Base-by-base conservation (phyloP, 2,888 invertebrate genomes). In the Busseola fusca region DNA sequence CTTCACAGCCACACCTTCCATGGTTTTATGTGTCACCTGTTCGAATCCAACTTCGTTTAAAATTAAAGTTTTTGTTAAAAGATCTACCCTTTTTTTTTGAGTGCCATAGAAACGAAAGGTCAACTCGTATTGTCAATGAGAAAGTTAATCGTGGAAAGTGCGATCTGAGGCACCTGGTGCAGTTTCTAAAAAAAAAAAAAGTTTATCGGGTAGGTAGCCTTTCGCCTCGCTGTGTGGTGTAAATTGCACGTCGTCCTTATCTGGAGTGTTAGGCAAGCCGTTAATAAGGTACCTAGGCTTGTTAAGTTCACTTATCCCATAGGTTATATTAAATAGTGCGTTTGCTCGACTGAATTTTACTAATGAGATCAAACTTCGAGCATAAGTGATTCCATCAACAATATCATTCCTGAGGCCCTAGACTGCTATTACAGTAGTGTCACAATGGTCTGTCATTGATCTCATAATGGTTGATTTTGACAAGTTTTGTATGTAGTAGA, bases 141-240 rank as follows among this genome's bases (percentile, higher is more conserved):
- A 95, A 95, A 95, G 95, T 95, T 94, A 93, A 94, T 94, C 93
- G 93, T 93, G 94, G 94, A 95, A 95, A 95, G 95, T 94, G 92
- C 88, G 91, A 92, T 92, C 91, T 90, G 90, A 85, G 88, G 91
- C 91, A 90, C 90, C 91, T 85, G 89, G 88, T 90, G 89, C 89
- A 87, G 88, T 92, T 93, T 92, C 91, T 91, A 93, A 92, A 91
- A 90, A n/a, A n/a, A n/a, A 87, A 86, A 86, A 87, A 85, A 86
- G 56, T 79, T 58, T 77, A 67, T 83, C 81, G 74, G 80, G 81
- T n/a, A n/a, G n/a, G n/a, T 78, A 83, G 84, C 85, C 84, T 87
- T 87, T 87, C 85, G 84, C 83, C 82, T 84, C 82, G 81, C 77
- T 75, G 54, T 64, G 50, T 54, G 60, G 58, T 57, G 68, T 60